Evolutionary conservation across 2,797 vertebrate genomes (phyloP), one percentile per base, ranked within the genome.

Genomic region (Coendou prehensilis): DNA sequence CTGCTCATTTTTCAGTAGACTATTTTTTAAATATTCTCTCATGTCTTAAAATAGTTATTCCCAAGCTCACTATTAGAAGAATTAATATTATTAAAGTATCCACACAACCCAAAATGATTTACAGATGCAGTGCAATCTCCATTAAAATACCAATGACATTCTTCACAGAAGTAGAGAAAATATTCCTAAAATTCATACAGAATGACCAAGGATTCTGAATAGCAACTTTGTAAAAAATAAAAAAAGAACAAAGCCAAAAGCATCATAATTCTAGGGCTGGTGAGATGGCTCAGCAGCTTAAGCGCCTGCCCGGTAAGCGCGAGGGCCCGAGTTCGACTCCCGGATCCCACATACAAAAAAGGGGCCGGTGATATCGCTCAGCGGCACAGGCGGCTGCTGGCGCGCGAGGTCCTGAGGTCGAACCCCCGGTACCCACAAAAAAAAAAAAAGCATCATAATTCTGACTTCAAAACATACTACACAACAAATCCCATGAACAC

Each of bases 41-140:
- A 82, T 73, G 89, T 89, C 45, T 84, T 94, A 37, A 56, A 28
- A 95, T 18, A 80, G 6, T 87, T 8, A 41, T 30, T 89, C 13
- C 15, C n/a, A 50, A 9, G 26, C 7, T 7, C 17, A 57, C 37
- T 37, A 7, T 57, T 37, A 14, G 26, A 61, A 81, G 18, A 75
- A 75, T 23, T 75, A 82, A 63, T 75, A n/a, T 56, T 52, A 61
- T 26, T n/a, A 50, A n/a, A 54, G 37, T 11, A 1, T 45, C 22
- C 22, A 28, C 13, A 52, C 4, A 76, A 37, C 41, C 11, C 23
- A 23, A 45, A n/a, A 69, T 67, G 45, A 14, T 57, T 17, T 54
- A 47, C 15, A 82, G 67, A 14, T 28, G 64, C 56, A n/a, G 3
- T 54, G 47, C 14, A 23, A 64, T 54, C 13, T 13, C 67, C 22